Evolutionary conservation across 1,140 invertebrate species (phyloP).

Genomic region (Drosophila punjabiensis): DNA sequence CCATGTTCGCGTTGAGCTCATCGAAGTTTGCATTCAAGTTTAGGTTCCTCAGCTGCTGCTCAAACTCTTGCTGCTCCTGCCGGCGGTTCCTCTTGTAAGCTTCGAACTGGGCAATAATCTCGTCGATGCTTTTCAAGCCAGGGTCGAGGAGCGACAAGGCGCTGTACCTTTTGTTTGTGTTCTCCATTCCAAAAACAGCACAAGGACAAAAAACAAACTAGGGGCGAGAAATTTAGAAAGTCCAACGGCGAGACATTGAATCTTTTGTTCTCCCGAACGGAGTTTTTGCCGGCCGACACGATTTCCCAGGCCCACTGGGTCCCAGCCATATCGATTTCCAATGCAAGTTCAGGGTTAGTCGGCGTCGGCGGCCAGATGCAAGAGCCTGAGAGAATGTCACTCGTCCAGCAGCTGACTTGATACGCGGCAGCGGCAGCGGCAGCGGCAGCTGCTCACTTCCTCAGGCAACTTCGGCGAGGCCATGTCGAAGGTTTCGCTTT

Average conservation of each 20-base stretch:
- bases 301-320: constrained; percentile 10
- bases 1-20: constrained; percentile 9
- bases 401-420: constrained; percentile 27
- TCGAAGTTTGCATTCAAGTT: constrained; percentile 7
- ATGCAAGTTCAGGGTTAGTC: constrained; percentile 74
- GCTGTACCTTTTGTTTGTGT: neutral
- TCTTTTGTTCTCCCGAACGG: constrained; percentile 6
- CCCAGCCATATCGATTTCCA: constrained; percentile 62
- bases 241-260: neutral
- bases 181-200: constrained; percentile 17
- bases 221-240: constrained; percentile 9
- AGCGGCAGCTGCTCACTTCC: constrained; percentile 40
- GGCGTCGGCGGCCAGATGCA: constrained; percentile 20
- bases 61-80: neutral
- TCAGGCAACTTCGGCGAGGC: constrained; percentile 27
- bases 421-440: neutral
- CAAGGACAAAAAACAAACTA: neutral
- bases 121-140: constrained; percentile 26
- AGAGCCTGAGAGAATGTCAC: constrained; percentile 32
- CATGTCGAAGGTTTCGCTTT: constrained; percentile 1
- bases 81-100: constrained; percentile 8
- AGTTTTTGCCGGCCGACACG: constrained; percentile 5
- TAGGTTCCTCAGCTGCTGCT: constrained; percentile 4
- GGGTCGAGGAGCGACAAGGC: constrained; percentile 9
- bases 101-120: constrained; percentile 46